Evolutionary conservation across 2,888 invertebrate genomes (phyloP).

Genomic region (Pinctada fucata): DNA sequence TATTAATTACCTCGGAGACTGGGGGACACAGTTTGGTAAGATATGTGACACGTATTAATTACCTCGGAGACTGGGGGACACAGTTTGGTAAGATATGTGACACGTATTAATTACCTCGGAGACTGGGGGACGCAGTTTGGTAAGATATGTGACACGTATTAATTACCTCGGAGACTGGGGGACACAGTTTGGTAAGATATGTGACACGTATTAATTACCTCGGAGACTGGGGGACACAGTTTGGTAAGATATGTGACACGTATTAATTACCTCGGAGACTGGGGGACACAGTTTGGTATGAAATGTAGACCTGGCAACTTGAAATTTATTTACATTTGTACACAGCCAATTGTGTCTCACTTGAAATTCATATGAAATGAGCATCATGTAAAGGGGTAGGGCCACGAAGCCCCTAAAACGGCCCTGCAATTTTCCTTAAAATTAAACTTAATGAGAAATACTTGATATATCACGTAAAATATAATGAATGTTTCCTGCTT

Average conservation of each 20-base stretch:
- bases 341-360: too few relatives aligned
- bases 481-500: too few relatives aligned
- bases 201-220: slow-evolving; percentile 88
- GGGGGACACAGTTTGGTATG: slow-evolving; percentile 85
- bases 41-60: slow-evolving; percentile 83
- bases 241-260: slow-evolving; percentile 82
- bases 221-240: slow-evolving; percentile 99
- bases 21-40: slow-evolving; percentile 97
- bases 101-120: slow-evolving; percentile 92
- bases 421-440: too few relatives aligned
- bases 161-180: slow-evolving; percentile 99
- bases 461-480: too few relatives aligned
- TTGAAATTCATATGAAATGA: too few relatives aligned
- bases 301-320: too few relatives aligned
- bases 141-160: slow-evolving; percentile 86
- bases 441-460: too few relatives aligned
- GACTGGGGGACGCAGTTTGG: slow-evolving; percentile 99
- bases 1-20: slow-evolving; percentile 97
- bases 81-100: slow-evolving; percentile 86
- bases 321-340: too few relatives aligned
- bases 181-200: slow-evolving; percentile 90
- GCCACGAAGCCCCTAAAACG: too few relatives aligned
- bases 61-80: slow-evolving; percentile 99
- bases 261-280: slow-evolving; percentile 97
- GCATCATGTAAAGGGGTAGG: too few relatives aligned